Percentiles rank a stretch among this genome's conserved stretches.
Evolutionary conservation across 2,888 invertebrate genomes (phyloP).

Genomic region (Crepidodera aurea): DNA sequence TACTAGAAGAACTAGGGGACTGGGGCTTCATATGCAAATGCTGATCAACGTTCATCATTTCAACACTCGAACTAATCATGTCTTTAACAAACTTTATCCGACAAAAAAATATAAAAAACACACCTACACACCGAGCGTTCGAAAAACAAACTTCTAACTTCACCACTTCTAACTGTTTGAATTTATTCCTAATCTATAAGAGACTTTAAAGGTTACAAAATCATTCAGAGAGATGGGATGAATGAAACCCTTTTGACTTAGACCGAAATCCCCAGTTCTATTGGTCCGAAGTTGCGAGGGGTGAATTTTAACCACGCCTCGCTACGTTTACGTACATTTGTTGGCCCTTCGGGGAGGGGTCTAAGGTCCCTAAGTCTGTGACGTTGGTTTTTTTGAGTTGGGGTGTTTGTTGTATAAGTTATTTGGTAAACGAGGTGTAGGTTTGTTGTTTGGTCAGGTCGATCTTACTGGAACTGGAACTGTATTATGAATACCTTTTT

Average conservation of each 20-base stretch:
- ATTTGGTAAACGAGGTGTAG: too few relatives aligned
- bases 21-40: constrained; percentile 37
- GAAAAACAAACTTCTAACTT: constrained; percentile 24
- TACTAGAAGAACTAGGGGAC: constrained; percentile 44
- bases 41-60: constrained; percentile 42
- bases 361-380: constrained; percentile 23
- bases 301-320: constrained; percentile 35
- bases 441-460: too few relatives aligned
- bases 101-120: neutral
- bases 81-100: too few relatives aligned
- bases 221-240: constrained; percentile 34
- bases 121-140: constrained; percentile 8
- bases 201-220: constrained; percentile 39
- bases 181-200: constrained; percentile 28
- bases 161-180: constrained; percentile 32
- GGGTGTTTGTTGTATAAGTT: too few relatives aligned
- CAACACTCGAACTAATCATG: constrained; percentile 40
- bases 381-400: constrained; percentile 5
- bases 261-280: constrained; percentile 22
- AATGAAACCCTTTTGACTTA: constrained; percentile 45
- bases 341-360: constrained; percentile 35
- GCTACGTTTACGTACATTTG: constrained; percentile 15
- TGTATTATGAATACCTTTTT: too few relatives aligned
- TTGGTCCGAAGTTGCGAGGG: constrained; percentile 41
- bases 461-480: too few relatives aligned